Conservation (phyloP, 2,888 invertebrate species). For the Leptinotarsa haldemani region DNA sequence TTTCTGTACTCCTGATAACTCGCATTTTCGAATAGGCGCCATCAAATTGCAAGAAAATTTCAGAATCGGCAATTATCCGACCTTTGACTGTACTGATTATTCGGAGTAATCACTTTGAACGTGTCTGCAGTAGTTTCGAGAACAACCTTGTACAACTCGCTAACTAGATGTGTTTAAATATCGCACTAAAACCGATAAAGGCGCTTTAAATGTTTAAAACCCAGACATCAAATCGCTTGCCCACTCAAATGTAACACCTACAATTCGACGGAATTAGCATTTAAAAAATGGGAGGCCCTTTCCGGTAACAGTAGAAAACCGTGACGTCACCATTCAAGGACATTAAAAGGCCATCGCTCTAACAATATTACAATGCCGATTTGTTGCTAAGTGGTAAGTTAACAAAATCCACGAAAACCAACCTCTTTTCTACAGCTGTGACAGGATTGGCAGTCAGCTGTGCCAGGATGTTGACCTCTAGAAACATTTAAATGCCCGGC, state of each 20-base stretch:
- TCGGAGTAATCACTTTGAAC: neutral
- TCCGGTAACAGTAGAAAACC: slow-evolving; percentile 37
- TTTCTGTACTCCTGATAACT: too few species aligned
- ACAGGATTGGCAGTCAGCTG: slow-evolving; percentile 34
- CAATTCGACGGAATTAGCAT: slow-evolving; percentile 40
- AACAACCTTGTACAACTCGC: slow-evolving; percentile 3
- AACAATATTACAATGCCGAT: slow-evolving; percentile 21
- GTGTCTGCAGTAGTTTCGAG: slow-evolving; percentile 2
- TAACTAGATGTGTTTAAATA: slow-evolving; percentile 7
- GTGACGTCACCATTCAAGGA: slow-evolving; percentile 41
- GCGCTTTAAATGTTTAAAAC: slow-evolving; percentile 42
- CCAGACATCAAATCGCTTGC: slow-evolving; percentile 35
- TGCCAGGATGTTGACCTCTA: slow-evolving; percentile 40
- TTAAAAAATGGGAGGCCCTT: slow-evolving; percentile 44
- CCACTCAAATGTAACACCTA: slow-evolving; percentile 42
- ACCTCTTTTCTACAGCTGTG: neutral
- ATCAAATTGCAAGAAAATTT: neutral
- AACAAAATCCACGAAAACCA: slow-evolving; percentile 26
- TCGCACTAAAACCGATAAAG: slow-evolving; percentile 21
- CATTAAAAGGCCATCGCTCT: slow-evolving; percentile 41
- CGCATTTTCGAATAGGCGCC: too few species aligned
- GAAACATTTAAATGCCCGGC: slow-evolving; percentile 36
- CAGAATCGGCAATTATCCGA: neutral
- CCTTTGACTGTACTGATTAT: slow-evolving; percentile 9
- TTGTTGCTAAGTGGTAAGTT: slow-evolving; percentile 38